Conservation (phyloP, 2,113 vertebrate species). For the Pogonocichla stellata region DNA sequence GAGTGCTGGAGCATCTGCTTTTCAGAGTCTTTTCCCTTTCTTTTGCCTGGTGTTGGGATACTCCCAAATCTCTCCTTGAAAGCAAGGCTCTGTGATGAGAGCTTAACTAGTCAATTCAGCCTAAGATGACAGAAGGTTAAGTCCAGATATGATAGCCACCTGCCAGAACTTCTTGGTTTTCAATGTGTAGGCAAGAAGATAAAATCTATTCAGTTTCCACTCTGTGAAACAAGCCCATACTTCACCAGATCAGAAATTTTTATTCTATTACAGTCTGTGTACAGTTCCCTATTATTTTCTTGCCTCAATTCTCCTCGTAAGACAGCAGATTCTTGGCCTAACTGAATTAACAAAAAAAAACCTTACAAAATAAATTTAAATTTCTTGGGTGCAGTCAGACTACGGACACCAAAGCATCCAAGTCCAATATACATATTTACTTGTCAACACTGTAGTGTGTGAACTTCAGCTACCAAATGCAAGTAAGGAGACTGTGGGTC, state of each 20-base stretch:
- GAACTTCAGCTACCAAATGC: not conserved
- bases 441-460: not conserved
- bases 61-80: accelerated
- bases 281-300: not conserved
- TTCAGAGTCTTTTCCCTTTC: not conserved
- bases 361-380: not conserved
- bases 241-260: not conserved
- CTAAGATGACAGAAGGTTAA: not conserved
- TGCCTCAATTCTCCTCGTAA: not conserved
- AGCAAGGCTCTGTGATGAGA: not conserved
- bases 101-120: not conserved
- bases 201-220: not conserved
- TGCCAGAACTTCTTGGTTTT: not conserved
- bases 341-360: not conserved
- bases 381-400: not conserved
- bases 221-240: not conserved
- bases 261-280: not conserved
- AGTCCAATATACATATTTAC: not conserved
- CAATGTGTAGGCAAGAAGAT: not conserved
- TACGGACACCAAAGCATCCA: not conserved
- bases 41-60: not conserved
- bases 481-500: not conserved
- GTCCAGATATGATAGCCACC: not conserved
- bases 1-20: not conserved
- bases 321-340: not conserved